Percentiles rank a stretch among this genome's conserved stretches.
These are phyloP conservation scores for Spea hammondii DNA, from an alignment of 2,797 vertebrate species.

Conservation along the genomic window DNA sequence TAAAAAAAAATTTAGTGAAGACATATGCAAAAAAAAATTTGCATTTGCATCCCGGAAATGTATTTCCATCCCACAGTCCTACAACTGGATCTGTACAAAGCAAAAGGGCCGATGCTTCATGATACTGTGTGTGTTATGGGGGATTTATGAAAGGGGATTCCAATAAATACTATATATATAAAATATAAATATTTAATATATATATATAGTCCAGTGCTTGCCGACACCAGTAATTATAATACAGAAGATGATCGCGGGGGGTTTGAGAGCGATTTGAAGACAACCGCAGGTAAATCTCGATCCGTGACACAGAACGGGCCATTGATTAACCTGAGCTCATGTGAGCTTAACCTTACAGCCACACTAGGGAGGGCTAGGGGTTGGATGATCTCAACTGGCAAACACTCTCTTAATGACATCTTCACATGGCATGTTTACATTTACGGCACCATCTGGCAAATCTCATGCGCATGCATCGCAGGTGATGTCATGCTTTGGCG, in stretches of 20 bases:
- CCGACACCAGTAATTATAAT: no score
- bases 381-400: background rate
- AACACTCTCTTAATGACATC: background rate
- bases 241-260: no score
- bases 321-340: background rate
- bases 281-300: no score
- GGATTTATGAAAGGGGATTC: no score
- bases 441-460: background rate
- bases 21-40: background rate
- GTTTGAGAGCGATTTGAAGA: no score
- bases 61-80: background rate
- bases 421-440: background rate
- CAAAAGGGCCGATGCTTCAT: no score
- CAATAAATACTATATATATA: no score
- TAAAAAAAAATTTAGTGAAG: background rate
- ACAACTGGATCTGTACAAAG: background rate
- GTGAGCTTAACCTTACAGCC: background rate
- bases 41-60: background rate
- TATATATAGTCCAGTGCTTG: no score
- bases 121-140: no score
- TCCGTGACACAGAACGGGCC: background rate
- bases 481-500: background rate
- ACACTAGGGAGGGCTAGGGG: background rate
- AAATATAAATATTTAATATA: no score
- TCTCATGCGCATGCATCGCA: background rate